Percentiles rank a stretch among this genome's conserved stretches.
phyloP scores from a whole-genome alignment of 2,113 vertebrate genomes.

The Gobius niger region DNA sequence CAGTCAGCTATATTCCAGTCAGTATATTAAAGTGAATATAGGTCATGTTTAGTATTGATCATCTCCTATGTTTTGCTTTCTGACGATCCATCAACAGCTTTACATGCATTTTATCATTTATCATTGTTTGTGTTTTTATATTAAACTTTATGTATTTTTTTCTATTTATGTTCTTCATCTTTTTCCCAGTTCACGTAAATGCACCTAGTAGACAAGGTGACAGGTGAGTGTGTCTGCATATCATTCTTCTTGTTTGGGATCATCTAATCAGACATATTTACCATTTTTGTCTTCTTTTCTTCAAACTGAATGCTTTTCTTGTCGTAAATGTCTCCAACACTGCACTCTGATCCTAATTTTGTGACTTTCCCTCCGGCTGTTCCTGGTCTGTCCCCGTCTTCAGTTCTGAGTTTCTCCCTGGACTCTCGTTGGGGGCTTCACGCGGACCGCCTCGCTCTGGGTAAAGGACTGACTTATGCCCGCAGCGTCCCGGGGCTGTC shows the following conservation, averaged over 20 bases:
- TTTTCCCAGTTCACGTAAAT: constrained; percentile 27
- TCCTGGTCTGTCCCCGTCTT: background rate
- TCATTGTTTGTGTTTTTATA: constrained; percentile 31
- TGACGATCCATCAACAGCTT: too few species aligned
- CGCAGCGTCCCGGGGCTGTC: constrained; percentile 90
- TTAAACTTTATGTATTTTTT: constrained; percentile 42
- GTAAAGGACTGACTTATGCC: constrained; percentile 90
- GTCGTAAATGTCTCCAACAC: constrained; percentile 1
- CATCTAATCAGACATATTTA: background rate
- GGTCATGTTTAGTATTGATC: background rate
- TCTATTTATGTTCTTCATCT: constrained; percentile 41
- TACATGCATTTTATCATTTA: constrained; percentile 4
- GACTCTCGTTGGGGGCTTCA: constrained; percentile 92
- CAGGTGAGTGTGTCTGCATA: constrained; percentile 10
- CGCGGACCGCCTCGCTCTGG: constrained; percentile 88
- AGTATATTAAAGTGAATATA: too few species aligned
- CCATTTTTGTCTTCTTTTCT: background rate
- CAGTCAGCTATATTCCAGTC: too few species aligned
- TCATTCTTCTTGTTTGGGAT: constrained; percentile 7
- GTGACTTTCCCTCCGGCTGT: background rate
- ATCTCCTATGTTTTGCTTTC: background rate
- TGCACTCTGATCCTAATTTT: constrained; percentile 1
- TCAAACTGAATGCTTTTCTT: background rate
- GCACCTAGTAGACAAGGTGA: background rate
- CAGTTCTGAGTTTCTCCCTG: constrained; percentile 93